phyloP scores from a whole-genome alignment of 2,888 invertebrate species.

The Slavum lentiscoides region DNA sequence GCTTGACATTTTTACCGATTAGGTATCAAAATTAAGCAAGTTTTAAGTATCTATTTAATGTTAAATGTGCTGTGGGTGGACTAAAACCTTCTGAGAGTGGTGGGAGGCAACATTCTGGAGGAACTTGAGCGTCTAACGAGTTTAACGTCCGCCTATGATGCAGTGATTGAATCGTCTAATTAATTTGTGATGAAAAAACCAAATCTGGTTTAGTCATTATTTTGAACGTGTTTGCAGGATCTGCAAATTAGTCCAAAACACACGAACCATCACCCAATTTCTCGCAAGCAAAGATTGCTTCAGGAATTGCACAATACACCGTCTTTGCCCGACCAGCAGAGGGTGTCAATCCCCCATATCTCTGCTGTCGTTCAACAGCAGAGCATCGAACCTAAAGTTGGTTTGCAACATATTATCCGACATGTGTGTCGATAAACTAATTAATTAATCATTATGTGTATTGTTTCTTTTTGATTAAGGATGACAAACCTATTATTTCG shows the following conservation, averaged over 20 bases:
- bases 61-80: too few species aligned
- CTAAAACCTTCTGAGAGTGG: too few species aligned
- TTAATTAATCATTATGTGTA: constrained; percentile 3
- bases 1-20: too few species aligned
- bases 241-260: constrained; percentile 18
- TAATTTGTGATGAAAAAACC: background rate
- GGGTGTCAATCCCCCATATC: background rate
- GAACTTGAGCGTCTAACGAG: too few species aligned
- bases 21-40: too few species aligned
- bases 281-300: constrained; percentile 53
- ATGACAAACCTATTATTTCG: constrained; percentile 10
- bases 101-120: too few species aligned
- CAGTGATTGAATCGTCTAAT: background rate
- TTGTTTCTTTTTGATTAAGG: constrained; percentile 33
- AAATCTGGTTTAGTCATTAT: constrained; percentile 14
- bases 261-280: constrained; percentile 37
- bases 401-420: constrained; percentile 9
- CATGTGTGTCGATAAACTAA: background rate
- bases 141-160: too few species aligned
- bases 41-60: too few species aligned
- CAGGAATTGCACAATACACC: constrained; percentile 44
- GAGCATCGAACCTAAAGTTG: constrained; percentile 38
- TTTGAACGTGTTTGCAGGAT: constrained; percentile 41
- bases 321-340: constrained; percentile 17
- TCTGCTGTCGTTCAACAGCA: constrained; percentile 23